A percentile compares a stretch with the other conserved stretches of the same genome.
Conservation (phyloP, 2,888 invertebrate species). For the Aspidapion aeneum region DNA sequence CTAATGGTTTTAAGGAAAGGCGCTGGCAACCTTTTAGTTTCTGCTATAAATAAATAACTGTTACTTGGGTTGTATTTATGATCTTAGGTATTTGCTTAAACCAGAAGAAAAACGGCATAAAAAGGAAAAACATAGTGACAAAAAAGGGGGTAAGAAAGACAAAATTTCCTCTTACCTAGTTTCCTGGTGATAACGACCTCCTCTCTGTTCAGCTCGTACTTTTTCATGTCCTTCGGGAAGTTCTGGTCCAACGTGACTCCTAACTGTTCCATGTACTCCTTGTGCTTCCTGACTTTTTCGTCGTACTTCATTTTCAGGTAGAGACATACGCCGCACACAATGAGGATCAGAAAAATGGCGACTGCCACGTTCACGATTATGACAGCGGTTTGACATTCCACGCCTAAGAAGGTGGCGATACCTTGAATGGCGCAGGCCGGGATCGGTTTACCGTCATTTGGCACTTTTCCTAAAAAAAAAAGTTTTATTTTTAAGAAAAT, state of each 20-base stretch:
- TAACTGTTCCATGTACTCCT: constrained; percentile 66
- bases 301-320: constrained; percentile 70
- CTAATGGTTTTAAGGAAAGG: too few species aligned
- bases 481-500: too few species aligned
- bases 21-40: too few species aligned
- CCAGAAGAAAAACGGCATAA: too few species aligned
- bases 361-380: constrained; percentile 60
- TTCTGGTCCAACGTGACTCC: constrained; percentile 57
- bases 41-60: too few species aligned
- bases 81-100: too few species aligned
- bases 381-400: constrained; percentile 71
- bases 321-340: constrained; percentile 48
- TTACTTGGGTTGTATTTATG: too few species aligned
- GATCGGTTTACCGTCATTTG: constrained; percentile 64
- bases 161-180: constrained; percentile 82
- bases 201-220: constrained; percentile 85
- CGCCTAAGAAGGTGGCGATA: constrained; percentile 63
- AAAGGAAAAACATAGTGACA: too few species aligned
- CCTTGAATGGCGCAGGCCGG: constrained; percentile 64
- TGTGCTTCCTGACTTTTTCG: constrained; percentile 60
- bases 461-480: constrained; percentile 41
- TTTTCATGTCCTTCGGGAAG: constrained; percentile 57
- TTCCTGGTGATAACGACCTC: constrained; percentile 82
- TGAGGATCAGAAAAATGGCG: constrained; percentile 55
- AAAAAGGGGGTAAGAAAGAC: too few species aligned